Evolutionary conservation across 2,113 vertebrate species (phyloP).

Genomic region (Tragelaphus strepsiceros): DNA sequence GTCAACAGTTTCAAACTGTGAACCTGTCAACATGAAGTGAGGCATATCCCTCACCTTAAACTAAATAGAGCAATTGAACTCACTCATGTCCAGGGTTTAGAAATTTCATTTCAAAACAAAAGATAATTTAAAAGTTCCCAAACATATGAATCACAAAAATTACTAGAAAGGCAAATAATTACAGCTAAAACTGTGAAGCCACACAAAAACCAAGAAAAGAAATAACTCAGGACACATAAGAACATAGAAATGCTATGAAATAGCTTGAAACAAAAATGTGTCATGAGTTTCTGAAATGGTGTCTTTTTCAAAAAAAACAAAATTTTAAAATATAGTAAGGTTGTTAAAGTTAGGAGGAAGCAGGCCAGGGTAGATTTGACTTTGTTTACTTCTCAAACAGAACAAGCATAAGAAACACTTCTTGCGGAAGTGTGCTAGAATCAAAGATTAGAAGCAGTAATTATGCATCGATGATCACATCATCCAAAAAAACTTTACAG

Average conservation of each 20-base stretch:
- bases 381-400: not conserved
- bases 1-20: not conserved
- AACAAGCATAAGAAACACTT: not conserved
- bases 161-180: not conserved
- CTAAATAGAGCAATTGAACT: not conserved
- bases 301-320: not conserved
- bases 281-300: too few species aligned
- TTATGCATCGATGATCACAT: not conserved
- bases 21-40: not conserved
- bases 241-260: not conserved
- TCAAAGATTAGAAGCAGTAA: not conserved
- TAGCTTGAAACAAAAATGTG: not conserved
- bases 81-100: not conserved
- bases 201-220: not conserved
- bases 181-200: not conserved
- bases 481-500: not conserved
- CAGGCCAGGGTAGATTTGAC: not conserved
- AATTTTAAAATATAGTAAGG: not conserved
- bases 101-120: not conserved
- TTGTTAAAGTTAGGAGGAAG: not conserved
- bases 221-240: not conserved
- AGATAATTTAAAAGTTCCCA: too few species aligned
- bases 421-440: not conserved
- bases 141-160: not conserved
- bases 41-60: not conserved